Conservation (phyloP, 2,797 vertebrate genomes). For the Ciconia nigra region DNA sequence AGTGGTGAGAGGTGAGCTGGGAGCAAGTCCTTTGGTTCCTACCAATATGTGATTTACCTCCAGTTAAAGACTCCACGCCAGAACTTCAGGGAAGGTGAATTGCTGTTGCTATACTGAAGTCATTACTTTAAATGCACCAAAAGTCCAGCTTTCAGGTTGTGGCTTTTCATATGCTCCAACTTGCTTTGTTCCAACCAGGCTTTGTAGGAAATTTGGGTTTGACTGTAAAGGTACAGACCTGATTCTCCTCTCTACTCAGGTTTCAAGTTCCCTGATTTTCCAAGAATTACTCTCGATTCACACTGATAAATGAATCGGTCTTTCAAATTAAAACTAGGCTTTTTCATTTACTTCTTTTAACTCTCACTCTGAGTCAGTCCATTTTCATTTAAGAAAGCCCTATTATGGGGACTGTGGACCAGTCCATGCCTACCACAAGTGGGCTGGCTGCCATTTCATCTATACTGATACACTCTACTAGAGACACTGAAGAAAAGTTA, state of each 20-base stretch:
- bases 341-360: neutral
- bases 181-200: neutral
- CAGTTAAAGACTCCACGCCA: neutral
- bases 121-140: neutral
- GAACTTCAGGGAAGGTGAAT: neutral
- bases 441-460: neutral
- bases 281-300: neutral
- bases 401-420: neutral
- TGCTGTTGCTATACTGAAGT: neutral
- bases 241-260: neutral
- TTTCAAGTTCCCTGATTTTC: neutral
- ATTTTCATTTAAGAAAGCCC: neutral
- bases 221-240: neutral
- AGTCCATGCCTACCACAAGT: neutral
- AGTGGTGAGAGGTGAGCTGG: neutral
- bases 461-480: neutral
- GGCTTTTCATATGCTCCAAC: neutral
- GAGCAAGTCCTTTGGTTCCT: neutral
- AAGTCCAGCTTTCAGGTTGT: neutral
- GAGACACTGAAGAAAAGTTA: neutral
- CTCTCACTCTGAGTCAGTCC: neutral
- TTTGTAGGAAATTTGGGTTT: neutral
- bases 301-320: neutral
- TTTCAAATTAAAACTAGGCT: neutral
- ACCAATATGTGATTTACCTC: neutral